Evolutionary conservation across 2,888 invertebrate species (phyloP), one percentile per base, ranked within the genome.

Genomic region (Erebia aethiops): DNA sequence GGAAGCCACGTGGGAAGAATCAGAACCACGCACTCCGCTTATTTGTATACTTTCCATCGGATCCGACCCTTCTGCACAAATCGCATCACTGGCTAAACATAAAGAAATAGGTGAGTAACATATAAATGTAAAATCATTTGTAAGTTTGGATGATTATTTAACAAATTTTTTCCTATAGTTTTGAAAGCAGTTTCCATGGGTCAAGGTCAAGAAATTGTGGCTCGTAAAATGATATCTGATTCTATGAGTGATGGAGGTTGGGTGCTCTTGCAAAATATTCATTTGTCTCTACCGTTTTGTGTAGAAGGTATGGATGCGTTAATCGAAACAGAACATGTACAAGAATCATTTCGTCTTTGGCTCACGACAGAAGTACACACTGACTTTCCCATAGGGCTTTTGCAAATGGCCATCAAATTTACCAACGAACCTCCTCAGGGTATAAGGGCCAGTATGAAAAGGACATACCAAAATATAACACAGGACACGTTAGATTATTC

Each of bases 371-470:
- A 99, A 94, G 97, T 97, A 0, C 98, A 99, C 85, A 94, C 96
- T 13, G 97, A 98, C 78, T 99, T 99, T 88, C 99, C 99, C 0
- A 99, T 99, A 81, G 98, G 96, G 7, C 85, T 96, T 49, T 87
- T 96, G 16, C 96, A 99, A 95, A 97, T 98, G 95, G 98, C 98
- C 7, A 98, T 99, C 72, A 99, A 99, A 90, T 99, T 98, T 84
- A 99, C 99, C 1, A 99, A 99, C 86, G 99, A 99, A 90, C 99
- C 99, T 14, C 99, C 99, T 0, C 98, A 98, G 94, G 99, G 98
- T 10, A 98, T 99, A 61, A 79, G 92, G 80, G 98, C 98, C 13
- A 98, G 98, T 84, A 95, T 99, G 92, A 98, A 98, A 86, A 95
- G 99, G 84, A 99, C 99, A 0, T 99, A 99, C 84, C 98, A 98